These are phyloP conservation scores for Dryomyza anilis DNA, from an alignment of 2,888 invertebrate species.

Conservation along the genomic window DNA sequence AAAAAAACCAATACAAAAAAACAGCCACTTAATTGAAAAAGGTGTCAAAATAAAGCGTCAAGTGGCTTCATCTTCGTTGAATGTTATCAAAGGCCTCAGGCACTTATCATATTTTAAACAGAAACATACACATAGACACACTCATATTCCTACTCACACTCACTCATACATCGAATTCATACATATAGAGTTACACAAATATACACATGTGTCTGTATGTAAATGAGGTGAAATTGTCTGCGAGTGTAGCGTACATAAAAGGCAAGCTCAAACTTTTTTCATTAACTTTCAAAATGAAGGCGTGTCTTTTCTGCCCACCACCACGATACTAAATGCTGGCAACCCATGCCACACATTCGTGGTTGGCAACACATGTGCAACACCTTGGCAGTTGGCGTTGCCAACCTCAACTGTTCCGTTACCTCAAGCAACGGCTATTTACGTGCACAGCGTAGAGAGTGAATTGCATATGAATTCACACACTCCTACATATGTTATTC, in stretches of 20 bases:
- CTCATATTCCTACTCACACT: background rate
- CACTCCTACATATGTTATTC: too few species aligned
- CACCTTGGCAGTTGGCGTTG: background rate
- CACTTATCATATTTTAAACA: background rate
- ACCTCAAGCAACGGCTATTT: background rate
- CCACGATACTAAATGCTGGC: conserved; percentile 1
- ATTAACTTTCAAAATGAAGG: conserved; percentile 20
- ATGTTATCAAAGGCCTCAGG: conserved; percentile 1
- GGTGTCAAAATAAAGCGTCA: conserved; percentile 17
- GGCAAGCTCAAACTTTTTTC: conserved; percentile 12
- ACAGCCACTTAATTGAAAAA: background rate
- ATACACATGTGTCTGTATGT: conserved; percentile 6
- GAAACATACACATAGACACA: background rate
- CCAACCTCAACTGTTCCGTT: conserved; percentile 1
- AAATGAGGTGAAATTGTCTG: conserved; percentile 25
- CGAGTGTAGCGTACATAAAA: background rate
- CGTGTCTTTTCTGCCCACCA: background rate
- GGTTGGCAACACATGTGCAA: conserved; percentile 1
- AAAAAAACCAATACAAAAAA: too few species aligned
- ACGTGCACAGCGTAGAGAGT: background rate
- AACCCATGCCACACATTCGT: background rate
- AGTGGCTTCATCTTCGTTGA: background rate
- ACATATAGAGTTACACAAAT: conserved; percentile 7
- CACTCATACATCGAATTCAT: conserved; percentile 8
- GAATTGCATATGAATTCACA: too few species aligned